Conservation (phyloP, 2,113 vertebrate species). For the Naja naja region DNA sequence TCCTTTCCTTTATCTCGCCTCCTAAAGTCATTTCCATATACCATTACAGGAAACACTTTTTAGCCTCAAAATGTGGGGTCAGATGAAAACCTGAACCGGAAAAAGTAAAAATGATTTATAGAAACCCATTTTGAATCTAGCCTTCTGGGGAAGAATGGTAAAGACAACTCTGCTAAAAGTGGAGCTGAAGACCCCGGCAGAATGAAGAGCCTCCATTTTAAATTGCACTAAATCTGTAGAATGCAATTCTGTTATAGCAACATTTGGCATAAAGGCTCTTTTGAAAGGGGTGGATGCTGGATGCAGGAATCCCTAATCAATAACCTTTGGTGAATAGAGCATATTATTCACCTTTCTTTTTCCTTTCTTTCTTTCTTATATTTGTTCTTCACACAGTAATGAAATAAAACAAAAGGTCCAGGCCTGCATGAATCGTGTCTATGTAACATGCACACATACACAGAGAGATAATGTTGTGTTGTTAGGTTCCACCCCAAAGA, state of each 20-base stretch:
- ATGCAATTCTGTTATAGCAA: background rate
- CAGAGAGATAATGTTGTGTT: background rate
- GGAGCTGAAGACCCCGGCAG: background rate
- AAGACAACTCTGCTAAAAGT: background rate
- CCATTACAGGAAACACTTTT: background rate
- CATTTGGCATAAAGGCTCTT: background rate
- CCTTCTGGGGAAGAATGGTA: background rate
- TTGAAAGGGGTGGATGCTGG: background rate
- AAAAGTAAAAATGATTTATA: background rate
- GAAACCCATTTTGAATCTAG: background rate
- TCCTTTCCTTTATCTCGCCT: background rate
- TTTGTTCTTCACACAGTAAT: background rate
- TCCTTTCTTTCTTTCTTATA: background rate
- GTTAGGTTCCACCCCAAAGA: background rate
- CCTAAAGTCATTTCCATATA: background rate
- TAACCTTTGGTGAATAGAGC: background rate
- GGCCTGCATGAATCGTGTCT: background rate
- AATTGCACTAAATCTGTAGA: background rate
- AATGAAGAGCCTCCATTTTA: background rate
- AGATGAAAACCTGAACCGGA: background rate
- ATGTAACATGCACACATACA: background rate
- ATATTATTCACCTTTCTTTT: background rate
- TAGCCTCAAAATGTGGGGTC: background rate
- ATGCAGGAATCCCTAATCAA: background rate
- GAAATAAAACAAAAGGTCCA: background rate